Base-by-base conservation (phyloP, 1,140 invertebrate genomes). In the Eubasilissa regina region DNA sequence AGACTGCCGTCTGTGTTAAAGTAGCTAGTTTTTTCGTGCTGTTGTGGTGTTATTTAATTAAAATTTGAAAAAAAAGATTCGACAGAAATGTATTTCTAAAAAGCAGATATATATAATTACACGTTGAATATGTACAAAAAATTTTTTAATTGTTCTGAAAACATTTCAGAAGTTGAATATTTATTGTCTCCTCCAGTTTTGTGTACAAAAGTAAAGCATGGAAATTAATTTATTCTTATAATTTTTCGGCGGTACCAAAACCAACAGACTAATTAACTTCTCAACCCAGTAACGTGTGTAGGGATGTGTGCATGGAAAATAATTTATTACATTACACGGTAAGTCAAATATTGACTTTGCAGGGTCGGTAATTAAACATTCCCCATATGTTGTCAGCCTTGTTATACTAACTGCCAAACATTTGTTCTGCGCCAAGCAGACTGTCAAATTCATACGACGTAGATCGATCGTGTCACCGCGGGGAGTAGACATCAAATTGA, bases 401-500 rank as follows among this genome's bases (percentile, higher is more conserved):
- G 35, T 17, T 15, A 15, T 51, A 13, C n/a, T 45, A 68, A 45
- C 48, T 51, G 4, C 43, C 35, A 43, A 17, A 45, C 21, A 68
- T 68, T 68, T 68, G 43, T 68, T 44, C 4, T 4, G 15, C 6
- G 25, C 44, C 8, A n/a, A 45, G 21, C 64, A 15, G 15, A 43
- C 12, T 68, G 64, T 68, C 64, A 47, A 47, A 68, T 47, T 68
- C 44, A n/a, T 47, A 19, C 45, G 64, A 68, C 15, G 45, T 7
- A n/a, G 44, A 68, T 68, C 64, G 44, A 68, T 68, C n/a, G 13
- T n/a, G 44, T 68, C 64, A 68, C 64, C 0, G 48, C 48, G 13
- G 64, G 64, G 44, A 68, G 15, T 44, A 47, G 64, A 15, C 35
- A 62, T 62, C 25, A 21, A 21, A 62, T 62, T 62, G 25, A 35